Evolutionary conservation across 2,888 invertebrate genomes (phyloP).

Genomic region (Ceratothoa steindachneri): DNA sequence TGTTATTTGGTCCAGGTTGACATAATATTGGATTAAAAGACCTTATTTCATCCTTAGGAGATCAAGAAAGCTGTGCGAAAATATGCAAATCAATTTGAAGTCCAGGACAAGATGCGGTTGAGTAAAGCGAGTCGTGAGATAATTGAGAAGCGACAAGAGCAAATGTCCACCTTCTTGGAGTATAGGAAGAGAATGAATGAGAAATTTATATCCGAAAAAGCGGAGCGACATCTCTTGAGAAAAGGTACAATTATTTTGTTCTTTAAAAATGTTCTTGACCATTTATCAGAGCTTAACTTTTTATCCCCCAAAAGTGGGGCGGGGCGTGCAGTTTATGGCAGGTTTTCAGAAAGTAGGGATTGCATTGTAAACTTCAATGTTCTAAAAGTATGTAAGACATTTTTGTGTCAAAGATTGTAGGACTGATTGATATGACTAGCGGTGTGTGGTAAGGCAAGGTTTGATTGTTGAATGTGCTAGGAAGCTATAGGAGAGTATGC

Average conservation of each 20-base stretch:
- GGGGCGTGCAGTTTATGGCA: neutral
- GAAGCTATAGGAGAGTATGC: no score
- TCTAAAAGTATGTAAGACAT: no score
- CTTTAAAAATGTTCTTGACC: neutral
- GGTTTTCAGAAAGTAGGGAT: neutral
- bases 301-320: neutral
- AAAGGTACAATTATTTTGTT: conserved; percentile 68
- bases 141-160: conserved; percentile 81
- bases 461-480: no score
- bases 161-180: conserved; percentile 80
- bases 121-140: conserved; percentile 69
- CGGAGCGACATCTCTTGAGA: conserved; percentile 75
- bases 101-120: conserved; percentile 87
- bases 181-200: conserved; percentile 70
- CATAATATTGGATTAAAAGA: no score
- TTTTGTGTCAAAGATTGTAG: no score
- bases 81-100: conserved; percentile 91
- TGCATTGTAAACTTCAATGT: neutral
- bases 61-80: conserved; percentile 97
- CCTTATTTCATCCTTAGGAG: no score
- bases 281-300: neutral
- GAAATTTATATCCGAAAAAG: conserved; percentile 73
- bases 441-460: no score
- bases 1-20: no score
- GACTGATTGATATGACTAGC: no score